Evolutionary conservation across 2,797 vertebrate species (phyloP).

Genomic region (Salarias fasciatus): DNA sequence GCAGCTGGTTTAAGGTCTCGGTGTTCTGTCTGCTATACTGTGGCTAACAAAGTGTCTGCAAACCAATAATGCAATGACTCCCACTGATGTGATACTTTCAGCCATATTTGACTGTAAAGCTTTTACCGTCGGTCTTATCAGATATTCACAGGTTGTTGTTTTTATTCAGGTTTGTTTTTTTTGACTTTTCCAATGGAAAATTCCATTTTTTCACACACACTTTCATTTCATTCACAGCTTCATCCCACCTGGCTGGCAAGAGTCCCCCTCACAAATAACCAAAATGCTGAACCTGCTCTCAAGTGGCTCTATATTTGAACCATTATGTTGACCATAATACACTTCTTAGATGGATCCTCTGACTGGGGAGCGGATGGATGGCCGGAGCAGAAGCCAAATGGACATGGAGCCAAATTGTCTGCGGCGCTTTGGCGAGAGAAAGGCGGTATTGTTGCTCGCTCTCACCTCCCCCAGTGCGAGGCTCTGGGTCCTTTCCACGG

Average conservation of each 20-base stretch:
- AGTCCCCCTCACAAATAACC: constrained; percentile 17
- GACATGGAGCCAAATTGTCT: constrained; percentile 61
- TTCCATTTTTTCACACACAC: constrained; percentile 22
- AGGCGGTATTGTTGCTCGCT: constrained; percentile 60
- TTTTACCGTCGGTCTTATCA: background rate
- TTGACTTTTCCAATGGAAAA: constrained; percentile 23
- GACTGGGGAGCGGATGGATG: constrained; percentile 51
- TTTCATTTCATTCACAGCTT: constrained; percentile 21
- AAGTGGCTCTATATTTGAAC: constrained; percentile 52
- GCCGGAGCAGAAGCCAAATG: constrained; percentile 55
- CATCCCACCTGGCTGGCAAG: constrained; percentile 49
- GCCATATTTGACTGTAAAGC: no score
- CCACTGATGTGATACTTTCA: no score
- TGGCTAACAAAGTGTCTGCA: no score
- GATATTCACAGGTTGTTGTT: background rate
- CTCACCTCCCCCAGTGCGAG: constrained; percentile 39
- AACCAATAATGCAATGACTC: no score
- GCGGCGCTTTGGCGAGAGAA: constrained; percentile 56
- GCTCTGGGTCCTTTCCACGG: constrained; percentile 55
- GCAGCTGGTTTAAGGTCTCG: no score
- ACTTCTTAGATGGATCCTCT: constrained; percentile 46
- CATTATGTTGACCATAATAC: constrained; percentile 58
- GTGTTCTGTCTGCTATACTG: no score
- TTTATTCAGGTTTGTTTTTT: background rate
- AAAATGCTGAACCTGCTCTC: constrained; percentile 33